Base-by-base conservation (phyloP, 2,888 invertebrate species). In the Diabrotica balteata region DNA sequence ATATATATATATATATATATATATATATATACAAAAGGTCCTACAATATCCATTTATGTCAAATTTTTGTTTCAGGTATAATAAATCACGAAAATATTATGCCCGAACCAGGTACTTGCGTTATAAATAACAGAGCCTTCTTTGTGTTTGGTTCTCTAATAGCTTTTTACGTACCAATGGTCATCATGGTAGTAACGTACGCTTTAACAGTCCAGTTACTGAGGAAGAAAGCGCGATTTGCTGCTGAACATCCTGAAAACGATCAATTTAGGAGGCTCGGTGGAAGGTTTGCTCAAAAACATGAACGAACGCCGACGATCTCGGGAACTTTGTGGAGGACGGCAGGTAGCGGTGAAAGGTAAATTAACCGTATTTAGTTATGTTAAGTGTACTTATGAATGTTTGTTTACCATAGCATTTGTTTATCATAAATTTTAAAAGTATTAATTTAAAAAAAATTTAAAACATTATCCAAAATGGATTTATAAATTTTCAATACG, bases 161-260 rank as follows among this genome's bases (percentile, higher is more conserved):
- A 66, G 95, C 97, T 47, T 98, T 98, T 86, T 96, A 97, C 87
- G 92, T 97, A 74, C 97, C 97, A 7, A 95, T 97, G 91, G 86
- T 95, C 74, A 94, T 95, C 76, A 97, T 98, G 97, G 93, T 96
- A 70, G 32, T 32, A 5, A 32, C 32, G 32, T 32, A 32, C 32
- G 32, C 32, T 32, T 32, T 32, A 32, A 32, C 97, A 1, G 94
- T 97, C 44, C 92, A 94, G 74, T 86, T 97, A 74, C 86, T 97
- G 75, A 90, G 93, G 76, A 89, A 92, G 72, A 93, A 93, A 79
- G 93, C 93, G 0, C 86, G 90, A 71, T 87, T 93, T 76, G 91
- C 91, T 0, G 91, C 88, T 51, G 89, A 88, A 60, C 88, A 89
- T 80, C 87, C 88, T 11, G 89, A 89, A 78, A 86, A 87, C 68